Conservation (phyloP, 37 sponge, comb jelly and placozoan species). For the Chondrilla cf. caribensis region DNA sequence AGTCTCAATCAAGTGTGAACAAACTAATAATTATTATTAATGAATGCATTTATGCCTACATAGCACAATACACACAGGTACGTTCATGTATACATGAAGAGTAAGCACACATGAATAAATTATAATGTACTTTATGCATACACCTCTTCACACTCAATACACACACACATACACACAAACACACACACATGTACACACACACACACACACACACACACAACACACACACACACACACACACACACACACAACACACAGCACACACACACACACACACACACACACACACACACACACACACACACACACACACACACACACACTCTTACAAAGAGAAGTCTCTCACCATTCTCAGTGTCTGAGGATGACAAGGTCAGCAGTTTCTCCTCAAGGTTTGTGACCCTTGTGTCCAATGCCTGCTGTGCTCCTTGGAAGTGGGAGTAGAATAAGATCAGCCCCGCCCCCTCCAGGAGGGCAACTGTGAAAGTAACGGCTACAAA, state of each 20-base stretch:
- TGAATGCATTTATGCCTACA: too few relatives aligned
- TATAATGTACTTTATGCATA: too few relatives aligned
- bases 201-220: background rate
- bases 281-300: constrained; percentile 28
- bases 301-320: constrained; percentile 27
- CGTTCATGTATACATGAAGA: too few relatives aligned
- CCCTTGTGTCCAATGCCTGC: background rate
- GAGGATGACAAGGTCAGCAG: background rate
- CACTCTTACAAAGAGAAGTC: background rate
- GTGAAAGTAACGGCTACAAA: constrained; percentile 12
- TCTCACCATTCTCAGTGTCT: background rate
- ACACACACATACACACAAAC: too few relatives aligned
- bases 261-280: constrained; percentile 25
- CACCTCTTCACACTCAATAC: too few relatives aligned
- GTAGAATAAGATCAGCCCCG: constrained; percentile 3
- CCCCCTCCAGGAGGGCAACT: background rate
- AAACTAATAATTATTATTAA: too few relatives aligned
- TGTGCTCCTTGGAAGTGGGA: background rate
- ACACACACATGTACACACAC: background rate
- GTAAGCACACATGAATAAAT: too few relatives aligned
- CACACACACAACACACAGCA: background rate
- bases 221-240: constrained; percentile 3
- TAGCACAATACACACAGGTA: too few relatives aligned
- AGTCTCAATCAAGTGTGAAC: too few relatives aligned
- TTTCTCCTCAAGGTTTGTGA: background rate